Conservation (phyloP, 2,888 invertebrate species). For the Neoascia interrupta region DNA sequence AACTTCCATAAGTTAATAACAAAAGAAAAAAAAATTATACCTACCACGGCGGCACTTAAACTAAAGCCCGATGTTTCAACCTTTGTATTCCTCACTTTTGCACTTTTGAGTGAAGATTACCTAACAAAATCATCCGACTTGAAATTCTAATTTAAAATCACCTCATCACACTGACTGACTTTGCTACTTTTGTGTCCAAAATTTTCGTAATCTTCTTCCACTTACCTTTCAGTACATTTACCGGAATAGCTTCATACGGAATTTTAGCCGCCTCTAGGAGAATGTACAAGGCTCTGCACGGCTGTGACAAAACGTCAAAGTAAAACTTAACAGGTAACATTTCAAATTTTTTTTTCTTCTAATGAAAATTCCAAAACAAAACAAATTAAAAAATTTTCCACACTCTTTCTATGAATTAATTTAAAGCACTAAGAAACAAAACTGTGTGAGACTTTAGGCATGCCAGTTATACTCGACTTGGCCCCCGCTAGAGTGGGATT, state of each 20-base stretch:
- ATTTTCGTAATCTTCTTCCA: constrained; percentile 1
- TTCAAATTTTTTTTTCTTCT: constrained; percentile 29
- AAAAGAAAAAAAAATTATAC: too few relatives aligned
- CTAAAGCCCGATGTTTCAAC: too few relatives aligned
- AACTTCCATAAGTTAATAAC: too few relatives aligned
- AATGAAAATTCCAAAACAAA: not conserved
- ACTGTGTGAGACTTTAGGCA: constrained; percentile 9
- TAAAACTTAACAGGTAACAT: constrained; percentile 83
- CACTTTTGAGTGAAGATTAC: too few relatives aligned
- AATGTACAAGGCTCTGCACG: constrained; percentile 87
- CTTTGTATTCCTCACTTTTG: too few relatives aligned
- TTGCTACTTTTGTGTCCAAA: not conserved
- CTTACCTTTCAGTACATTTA: constrained; percentile 85
- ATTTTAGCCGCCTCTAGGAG: constrained; percentile 85
- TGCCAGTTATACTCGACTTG: constrained; percentile 28
- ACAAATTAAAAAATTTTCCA: constrained; percentile 14
- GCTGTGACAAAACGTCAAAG: constrained; percentile 88
- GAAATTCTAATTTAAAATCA: constrained; percentile 10
- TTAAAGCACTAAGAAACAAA: constrained; percentile 7
- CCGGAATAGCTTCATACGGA: constrained; percentile 83
- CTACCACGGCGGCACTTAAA: too few relatives aligned
- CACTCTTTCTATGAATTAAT: constrained; percentile 1
- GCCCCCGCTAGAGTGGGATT: constrained; percentile 21
- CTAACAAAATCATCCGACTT: too few relatives aligned
- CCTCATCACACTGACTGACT: constrained; percentile 9